Evolutionary conservation across 2,797 vertebrate species (phyloP).

Genomic region (Ctenochaetus hawaiiensis): DNA sequence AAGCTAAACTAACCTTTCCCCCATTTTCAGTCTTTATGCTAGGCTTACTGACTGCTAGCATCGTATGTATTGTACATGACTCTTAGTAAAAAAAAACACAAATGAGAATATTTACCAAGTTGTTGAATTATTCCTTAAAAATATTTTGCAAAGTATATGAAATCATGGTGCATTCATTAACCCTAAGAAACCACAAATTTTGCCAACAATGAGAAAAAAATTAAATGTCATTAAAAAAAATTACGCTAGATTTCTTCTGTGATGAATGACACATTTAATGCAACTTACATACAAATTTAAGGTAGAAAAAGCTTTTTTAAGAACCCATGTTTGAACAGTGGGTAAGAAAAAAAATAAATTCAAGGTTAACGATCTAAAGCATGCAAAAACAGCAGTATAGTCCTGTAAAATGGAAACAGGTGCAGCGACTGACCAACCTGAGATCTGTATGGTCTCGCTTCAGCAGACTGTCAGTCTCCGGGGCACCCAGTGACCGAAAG

Average conservation of each 20-base stretch:
- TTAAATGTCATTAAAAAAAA: background rate
- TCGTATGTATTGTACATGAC: background rate
- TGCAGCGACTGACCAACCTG: conserved; percentile 69
- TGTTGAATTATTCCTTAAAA: background rate
- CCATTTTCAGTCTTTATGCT: background rate
- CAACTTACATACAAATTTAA: conserved; percentile 1
- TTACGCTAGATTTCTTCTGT: background rate
- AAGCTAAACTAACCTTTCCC: background rate
- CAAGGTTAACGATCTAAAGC: background rate
- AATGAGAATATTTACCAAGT: background rate
- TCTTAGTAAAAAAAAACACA: background rate
- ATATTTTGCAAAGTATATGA: no score
- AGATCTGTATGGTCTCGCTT: conserved; percentile 48
- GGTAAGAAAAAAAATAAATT: background rate
- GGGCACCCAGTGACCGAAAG: conserved; percentile 66
- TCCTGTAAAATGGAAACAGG: background rate
- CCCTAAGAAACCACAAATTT: no score
- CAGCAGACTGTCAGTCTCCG: conserved; percentile 70
- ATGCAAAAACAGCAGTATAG: background rate
- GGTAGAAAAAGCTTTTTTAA: background rate
- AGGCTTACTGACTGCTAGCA: background rate
- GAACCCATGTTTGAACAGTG: background rate
- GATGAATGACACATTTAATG: conserved; percentile 21
- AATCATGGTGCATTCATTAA: no score
- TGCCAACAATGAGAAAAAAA: background rate